Percentiles rank a stretch among this genome's conserved stretches.
These are phyloP conservation scores for Bostrychus sinensis DNA, from an alignment of 2,113 vertebrate genomes.

Conservation along the genomic window DNA sequence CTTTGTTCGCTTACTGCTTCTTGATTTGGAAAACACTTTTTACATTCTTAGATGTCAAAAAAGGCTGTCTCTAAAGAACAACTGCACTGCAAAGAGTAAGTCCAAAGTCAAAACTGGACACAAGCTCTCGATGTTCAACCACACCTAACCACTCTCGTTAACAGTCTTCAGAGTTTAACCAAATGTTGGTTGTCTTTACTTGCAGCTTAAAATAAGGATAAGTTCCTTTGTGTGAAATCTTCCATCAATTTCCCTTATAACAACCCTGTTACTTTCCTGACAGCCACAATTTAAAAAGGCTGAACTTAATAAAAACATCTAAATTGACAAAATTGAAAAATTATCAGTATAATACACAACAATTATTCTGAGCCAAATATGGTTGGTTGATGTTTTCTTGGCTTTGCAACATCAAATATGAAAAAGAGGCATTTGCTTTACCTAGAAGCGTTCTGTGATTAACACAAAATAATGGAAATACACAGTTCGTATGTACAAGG, in stretches of 20 bases:
- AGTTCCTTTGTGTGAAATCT: slow-evolving; percentile 39
- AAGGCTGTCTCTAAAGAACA: background rate
- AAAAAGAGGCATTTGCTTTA: background rate
- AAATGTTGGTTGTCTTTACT: slow-evolving; percentile 37
- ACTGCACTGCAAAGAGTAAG: background rate
- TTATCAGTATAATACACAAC: background rate
- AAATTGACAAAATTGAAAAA: no score
- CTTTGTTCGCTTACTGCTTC: background rate
- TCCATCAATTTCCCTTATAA: slow-evolving; percentile 13
- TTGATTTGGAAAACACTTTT: background rate
- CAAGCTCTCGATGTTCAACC: background rate
- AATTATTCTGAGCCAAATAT: slow-evolving; percentile 14
- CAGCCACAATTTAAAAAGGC: background rate
- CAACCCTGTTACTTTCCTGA: background rate
- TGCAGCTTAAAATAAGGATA: slow-evolving; percentile 20
- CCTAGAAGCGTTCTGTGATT: background rate
- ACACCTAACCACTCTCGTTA: slow-evolving; percentile 46
- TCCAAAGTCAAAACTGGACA: no score
- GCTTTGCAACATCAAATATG: background rate
- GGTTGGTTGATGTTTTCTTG: background rate
- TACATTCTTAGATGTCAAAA: background rate
- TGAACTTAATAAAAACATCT: background rate
- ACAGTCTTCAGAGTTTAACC: slow-evolving; percentile 32
- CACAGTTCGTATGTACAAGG: background rate
- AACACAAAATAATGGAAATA: background rate